Percentiles rank a stretch among this genome's conserved stretches.
Evolutionary conservation across 2,888 invertebrate genomes (phyloP).

Genomic region (Lochmaea capreae): DNA sequence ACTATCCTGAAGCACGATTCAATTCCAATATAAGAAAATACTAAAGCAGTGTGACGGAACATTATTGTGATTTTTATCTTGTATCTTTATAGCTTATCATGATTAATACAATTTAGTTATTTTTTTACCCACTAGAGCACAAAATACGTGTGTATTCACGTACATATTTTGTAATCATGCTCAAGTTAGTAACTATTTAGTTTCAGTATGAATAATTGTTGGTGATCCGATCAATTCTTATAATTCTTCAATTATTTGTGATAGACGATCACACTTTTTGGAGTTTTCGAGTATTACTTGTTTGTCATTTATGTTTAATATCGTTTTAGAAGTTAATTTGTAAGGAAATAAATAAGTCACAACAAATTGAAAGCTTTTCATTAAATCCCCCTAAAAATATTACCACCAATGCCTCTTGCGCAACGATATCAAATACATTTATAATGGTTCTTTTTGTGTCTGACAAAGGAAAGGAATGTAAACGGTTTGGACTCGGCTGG

Average conservation of each 20-base stretch:
- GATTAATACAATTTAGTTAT: neutral
- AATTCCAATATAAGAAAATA: constrained; percentile 50
- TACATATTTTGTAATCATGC: neutral
- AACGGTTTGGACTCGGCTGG: too few relatives aligned
- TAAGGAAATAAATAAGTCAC: neutral
- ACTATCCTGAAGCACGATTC: constrained; percentile 57
- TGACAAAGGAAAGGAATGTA: too few relatives aligned
- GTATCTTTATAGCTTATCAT: neutral
- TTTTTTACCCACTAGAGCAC: neutral
- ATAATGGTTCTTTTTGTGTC: too few relatives aligned
- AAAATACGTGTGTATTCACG: constrained; percentile 3
- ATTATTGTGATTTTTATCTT: neutral
- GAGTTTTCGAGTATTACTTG: neutral
- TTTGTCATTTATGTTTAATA: neutral
- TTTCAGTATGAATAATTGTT: neutral
- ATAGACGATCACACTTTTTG: neutral
- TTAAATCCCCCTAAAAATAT: too few relatives aligned
- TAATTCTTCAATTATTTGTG: neutral
- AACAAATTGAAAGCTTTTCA: too few relatives aligned
- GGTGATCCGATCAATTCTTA: too few relatives aligned
- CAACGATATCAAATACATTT: too few relatives aligned
- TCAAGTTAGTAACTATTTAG: neutral
- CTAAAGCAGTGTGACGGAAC: constrained; percentile 10
- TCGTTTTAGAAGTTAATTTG: neutral
- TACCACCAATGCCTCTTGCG: too few relatives aligned